phyloP scores from a whole-genome alignment of 2,113 vertebrate genomes.

The Mustela nigripes region DNA sequence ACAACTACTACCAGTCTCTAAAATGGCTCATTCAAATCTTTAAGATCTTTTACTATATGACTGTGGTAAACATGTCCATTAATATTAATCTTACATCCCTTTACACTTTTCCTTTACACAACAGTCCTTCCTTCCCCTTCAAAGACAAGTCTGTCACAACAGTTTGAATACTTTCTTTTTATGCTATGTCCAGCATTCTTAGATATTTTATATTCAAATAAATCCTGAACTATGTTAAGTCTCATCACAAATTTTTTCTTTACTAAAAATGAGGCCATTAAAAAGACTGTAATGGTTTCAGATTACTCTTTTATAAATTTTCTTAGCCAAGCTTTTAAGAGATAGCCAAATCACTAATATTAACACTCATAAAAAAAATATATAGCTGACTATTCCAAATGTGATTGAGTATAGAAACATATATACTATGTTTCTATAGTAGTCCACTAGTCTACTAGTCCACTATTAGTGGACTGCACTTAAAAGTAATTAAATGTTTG shows the following conservation, averaged over 20 bases:
- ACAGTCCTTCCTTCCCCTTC: not conserved
- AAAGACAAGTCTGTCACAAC: slow-evolving; percentile 1
- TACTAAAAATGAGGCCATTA: slow-evolving; percentile 17
- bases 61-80: not conserved
- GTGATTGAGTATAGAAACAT: not conserved
- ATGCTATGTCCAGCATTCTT: not conserved
- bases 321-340: not conserved
- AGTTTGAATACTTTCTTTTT: not conserved
- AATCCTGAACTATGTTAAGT: not conserved
- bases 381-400: not conserved
- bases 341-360: not conserved
- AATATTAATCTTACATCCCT: not conserved
- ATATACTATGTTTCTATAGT: no score
- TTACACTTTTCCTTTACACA: not conserved
- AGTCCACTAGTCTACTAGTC: no score
- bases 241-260: not conserved
- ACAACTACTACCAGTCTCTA: not conserved
- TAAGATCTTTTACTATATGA: not conserved
- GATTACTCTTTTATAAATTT: slow-evolving; percentile 2
- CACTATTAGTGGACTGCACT: not conserved
- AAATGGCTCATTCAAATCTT: not conserved
- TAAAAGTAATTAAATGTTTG: not conserved
- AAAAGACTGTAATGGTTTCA: not conserved
- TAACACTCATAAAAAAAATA: not conserved
- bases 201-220: slow-evolving; percentile 21